phyloP scores from a whole-genome alignment of 2,888 invertebrate species.

The Melanostoma scalare region DNA sequence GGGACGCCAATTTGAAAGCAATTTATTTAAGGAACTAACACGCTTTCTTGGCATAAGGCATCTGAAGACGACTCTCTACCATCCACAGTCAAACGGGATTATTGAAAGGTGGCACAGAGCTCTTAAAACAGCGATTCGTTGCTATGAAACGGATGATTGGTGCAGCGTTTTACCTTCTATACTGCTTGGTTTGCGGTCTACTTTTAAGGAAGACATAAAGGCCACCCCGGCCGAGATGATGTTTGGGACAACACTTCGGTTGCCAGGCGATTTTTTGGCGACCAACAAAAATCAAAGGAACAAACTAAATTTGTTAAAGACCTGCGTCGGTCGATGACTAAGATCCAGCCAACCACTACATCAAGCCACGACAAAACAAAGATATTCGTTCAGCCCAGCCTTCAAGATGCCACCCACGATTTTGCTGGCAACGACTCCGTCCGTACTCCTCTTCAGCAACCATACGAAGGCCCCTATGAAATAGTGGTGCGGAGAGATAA shows the following conservation, averaged over 20 bases:
- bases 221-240: slow-evolving; percentile 58
- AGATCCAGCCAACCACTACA: no score
- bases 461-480: no score
- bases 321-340: no score
- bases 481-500: no score
- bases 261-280: slow-evolving; percentile 56
- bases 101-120: slow-evolving; percentile 55
- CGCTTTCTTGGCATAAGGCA: slow-evolving; percentile 32
- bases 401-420: no score
- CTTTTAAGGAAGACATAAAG: slow-evolving; percentile 42
- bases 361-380: no score
- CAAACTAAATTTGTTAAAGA: neutral
- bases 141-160: slow-evolving; percentile 32
- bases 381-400: no score
- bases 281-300: neutral
- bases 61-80: slow-evolving; percentile 40
- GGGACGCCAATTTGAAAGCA: slow-evolving; percentile 10
- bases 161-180: slow-evolving; percentile 39
- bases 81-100: slow-evolving; percentile 55
- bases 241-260: slow-evolving; percentile 46
- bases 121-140: slow-evolving; percentile 47
- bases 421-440: no score
- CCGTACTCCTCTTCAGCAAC: no score
- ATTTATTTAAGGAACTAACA: slow-evolving; percentile 2
- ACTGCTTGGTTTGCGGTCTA: slow-evolving; percentile 39